Percentiles rank a stretch among this genome's conserved stretches.
Conservation (phyloP, 2,797 vertebrate genomes). For the Pseudotriccus pelzelni region DNA sequence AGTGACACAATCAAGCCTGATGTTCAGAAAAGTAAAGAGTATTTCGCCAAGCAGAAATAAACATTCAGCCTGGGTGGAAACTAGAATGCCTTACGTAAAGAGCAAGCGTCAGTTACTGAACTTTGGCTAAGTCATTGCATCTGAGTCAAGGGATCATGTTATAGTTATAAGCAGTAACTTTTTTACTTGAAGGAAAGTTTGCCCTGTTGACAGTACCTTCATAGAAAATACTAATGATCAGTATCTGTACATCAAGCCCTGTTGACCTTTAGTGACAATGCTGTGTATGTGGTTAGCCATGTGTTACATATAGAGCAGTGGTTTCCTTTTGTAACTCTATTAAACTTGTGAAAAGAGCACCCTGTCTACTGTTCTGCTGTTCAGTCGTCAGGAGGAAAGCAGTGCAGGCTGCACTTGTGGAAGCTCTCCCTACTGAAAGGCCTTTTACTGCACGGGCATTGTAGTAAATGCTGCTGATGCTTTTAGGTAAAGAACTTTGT, state of each 20-base stretch:
- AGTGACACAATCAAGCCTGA: conserved; percentile 98
- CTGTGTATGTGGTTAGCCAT: conserved; percentile 43
- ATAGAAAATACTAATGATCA: conserved; percentile 34
- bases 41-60: conserved; percentile 93
- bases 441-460: background rate
- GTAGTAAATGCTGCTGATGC: too few species aligned
- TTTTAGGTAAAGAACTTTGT: background rate
- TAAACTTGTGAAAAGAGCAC: conserved; percentile 59
- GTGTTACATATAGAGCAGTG: conserved; percentile 41
- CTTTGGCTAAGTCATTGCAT: conserved; percentile 53
- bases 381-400: background rate
- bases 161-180: conserved; percentile 53
- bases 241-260: conserved; percentile 26
- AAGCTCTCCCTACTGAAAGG: background rate
- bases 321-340: conserved; percentile 65
- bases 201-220: conserved; percentile 46
- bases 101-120: conserved; percentile 60
- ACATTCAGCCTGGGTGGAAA: background rate
- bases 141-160: conserved; percentile 50
- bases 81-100: conserved; percentile 51
- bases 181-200: conserved; percentile 63
- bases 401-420: background rate
- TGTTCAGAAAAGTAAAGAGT: conserved; percentile 94
- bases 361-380: background rate
- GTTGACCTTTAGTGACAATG: conserved; percentile 37